Conservation (phyloP, 2,113 vertebrate genomes). For the Numenius arquata region DNA sequence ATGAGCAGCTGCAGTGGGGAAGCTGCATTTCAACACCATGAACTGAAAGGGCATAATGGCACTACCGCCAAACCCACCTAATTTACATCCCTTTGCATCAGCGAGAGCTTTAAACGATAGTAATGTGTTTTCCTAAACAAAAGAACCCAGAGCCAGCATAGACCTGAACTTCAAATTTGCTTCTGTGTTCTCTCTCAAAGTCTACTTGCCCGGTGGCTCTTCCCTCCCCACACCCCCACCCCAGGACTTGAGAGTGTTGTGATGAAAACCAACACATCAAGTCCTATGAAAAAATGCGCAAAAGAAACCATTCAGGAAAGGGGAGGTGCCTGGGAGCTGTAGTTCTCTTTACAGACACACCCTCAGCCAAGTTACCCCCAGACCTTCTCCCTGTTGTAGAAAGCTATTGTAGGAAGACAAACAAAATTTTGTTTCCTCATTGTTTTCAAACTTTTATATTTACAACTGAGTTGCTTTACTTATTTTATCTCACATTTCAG, state of each 20-base stretch:
- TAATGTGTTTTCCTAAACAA: conserved; percentile 48
- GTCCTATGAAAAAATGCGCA: background rate
- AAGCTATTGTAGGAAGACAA: background rate
- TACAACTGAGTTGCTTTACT: background rate
- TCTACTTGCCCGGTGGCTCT: background rate
- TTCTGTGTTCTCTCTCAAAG: background rate
- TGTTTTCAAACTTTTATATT: background rate
- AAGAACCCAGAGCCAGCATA: background rate
- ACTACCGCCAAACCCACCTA: conserved; percentile 17
- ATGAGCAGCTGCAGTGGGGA: conserved; percentile 71
- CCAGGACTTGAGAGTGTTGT: background rate
- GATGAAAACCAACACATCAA: background rate
- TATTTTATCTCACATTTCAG: background rate
- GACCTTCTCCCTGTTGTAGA: background rate
- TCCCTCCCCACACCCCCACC: no score
- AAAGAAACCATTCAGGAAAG: background rate
- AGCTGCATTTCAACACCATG: conserved; percentile 52
- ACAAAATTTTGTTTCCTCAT: no score
- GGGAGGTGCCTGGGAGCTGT: background rate
- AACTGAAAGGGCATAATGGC: conserved; percentile 43
- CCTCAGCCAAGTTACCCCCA: background rate
- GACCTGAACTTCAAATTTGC: conserved; percentile 39
- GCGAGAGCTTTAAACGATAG: conserved; percentile 30
- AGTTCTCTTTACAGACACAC: background rate
- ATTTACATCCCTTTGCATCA: conserved; percentile 64